Evolutionary conservation across 1,140 invertebrate genomes (phyloP), one percentile per base, ranked within the genome.

Genomic region (Phthorimaea operculella): DNA sequence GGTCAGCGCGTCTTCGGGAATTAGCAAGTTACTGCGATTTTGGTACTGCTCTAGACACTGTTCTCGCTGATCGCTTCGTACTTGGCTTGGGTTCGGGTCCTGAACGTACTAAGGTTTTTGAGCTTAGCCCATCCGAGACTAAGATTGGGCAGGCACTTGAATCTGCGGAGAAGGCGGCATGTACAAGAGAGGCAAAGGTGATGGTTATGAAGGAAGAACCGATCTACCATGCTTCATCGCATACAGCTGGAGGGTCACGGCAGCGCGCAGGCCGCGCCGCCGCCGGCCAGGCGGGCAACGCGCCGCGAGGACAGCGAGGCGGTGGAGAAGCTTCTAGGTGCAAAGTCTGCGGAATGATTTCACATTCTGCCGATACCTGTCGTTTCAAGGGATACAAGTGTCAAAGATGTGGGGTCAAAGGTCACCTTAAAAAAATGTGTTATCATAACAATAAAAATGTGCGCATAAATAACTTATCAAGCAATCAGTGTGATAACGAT

Each of bases 1-100:
- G 59, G 59, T 55, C 55, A 33, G 50, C 56, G 33, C 50, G 50
- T 33, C 18, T 52, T 5, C 16, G 51, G n/a, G 56, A 51, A 7
- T 21, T 58, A 33, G 56, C 51, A 36, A 58, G 28, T 12, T 36
- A 33, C 18, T 48, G 53, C 45, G 45, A 55, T 5, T 48, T 58
- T 11, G 56, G 51, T 21, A 17, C 1, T 9, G 50, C 51, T 8
- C 44, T 58, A 42, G 50, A 58, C 14, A 16, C 39, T 21, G 33
- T 16, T 11, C 28, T 58, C 11, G 21, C 21, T 28, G 21, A 28
- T 28, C 21, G 21, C 6, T 28, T 28, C 21, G 21, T 28, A 28
- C 21, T 28, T 28, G 21, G 21, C 21, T 28, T 28, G 21, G 21
- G 21, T 28, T 28, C 21, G 21, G 21, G 21, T 28, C 21, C 21